Evolutionary conservation across 2,797 vertebrate genomes (phyloP), one percentile per base, ranked within the genome.

Genomic region (Percopsis omiscomaycus): DNA sequence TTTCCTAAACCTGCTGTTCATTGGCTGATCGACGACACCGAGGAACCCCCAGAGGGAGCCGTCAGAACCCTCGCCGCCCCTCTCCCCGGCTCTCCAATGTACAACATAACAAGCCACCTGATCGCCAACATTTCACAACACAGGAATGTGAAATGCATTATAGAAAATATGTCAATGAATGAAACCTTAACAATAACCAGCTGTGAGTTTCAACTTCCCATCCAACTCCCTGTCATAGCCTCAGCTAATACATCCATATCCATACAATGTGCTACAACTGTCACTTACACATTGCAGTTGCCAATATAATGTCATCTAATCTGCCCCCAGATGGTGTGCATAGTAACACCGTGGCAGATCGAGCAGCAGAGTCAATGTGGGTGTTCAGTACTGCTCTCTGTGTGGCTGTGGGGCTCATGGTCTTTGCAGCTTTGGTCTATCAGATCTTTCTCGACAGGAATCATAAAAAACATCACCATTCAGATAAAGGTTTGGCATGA

Each of bases 381-480:
- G 74, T 90, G 10, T 90, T 91, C 85, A 89, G 88, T 76, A 77
- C 81, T 0, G 85, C 0, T 1, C 84, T 93, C 4, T 86, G 85
- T 11, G 82, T 82, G 58, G 70, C 82, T 50, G 87, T 92, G 0
- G 85, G 80, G 0, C 2, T 77, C 52, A 65, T 92, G 87, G 91
- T 93, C 65, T 3, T 66, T 0, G 53, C 16, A 0, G 86, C 69
- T 0, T 42, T 92, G 46, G 44, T 0, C 8, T 91, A 90, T 57
- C 92, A 93, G 81, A 85, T 89, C 30, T 85, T 89, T 64, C 76
- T 89, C 82, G 90, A 89, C 77, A 63, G 73, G 78, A 82, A 65
- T 66, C 79, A 79, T 44, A 13, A 69, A 0, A 76, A 73, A 11
- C 68, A 12, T 29, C 30, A 22, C 16, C 28, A 48, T 47, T 28